Conservation (phyloP, 2,888 invertebrate genomes). For the Chydorus sphaericus region DNA sequence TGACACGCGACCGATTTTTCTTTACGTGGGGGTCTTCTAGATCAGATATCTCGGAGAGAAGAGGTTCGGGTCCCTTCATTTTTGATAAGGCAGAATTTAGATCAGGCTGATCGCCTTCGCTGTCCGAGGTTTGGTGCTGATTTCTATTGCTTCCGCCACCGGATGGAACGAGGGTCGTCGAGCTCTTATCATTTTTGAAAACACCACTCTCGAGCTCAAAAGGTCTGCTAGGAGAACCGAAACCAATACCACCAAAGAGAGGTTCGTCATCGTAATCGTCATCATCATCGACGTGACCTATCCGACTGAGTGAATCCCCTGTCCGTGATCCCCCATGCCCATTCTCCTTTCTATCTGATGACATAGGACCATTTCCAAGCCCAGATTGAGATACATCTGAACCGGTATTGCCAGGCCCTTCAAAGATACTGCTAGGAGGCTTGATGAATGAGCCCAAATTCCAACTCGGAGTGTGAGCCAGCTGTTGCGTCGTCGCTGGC, state of each 20-base stretch:
- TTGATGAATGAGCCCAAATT: constrained; percentile 9
- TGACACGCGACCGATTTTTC: too few species aligned
- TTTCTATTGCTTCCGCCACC: not conserved
- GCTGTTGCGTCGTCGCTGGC: too few species aligned
- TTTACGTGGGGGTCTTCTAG: constrained; percentile 32
- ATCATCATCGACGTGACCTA: not conserved
- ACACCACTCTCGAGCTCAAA: not conserved
- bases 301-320: not conserved
- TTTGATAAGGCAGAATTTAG: not conserved
- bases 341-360: not conserved
- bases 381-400: constrained; percentile 2
- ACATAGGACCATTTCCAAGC: not conserved
- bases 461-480: constrained; percentile 13
- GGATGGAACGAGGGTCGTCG: not conserved
- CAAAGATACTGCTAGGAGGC: constrained; percentile 1
- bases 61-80: constrained; percentile 22
- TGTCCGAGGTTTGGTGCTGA: not conserved
- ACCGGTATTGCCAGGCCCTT: not conserved
- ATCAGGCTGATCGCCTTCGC: constrained; percentile 1
- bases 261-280: not conserved
- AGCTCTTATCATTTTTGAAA: not conserved
- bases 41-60: constrained; percentile 45
- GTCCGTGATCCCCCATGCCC: too few species aligned
- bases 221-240: not conserved
- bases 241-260: not conserved